These are phyloP conservation scores for Ictidomys tridecemlineatus DNA, from an alignment of 2,113 vertebrate species.

Conservation along the genomic window DNA sequence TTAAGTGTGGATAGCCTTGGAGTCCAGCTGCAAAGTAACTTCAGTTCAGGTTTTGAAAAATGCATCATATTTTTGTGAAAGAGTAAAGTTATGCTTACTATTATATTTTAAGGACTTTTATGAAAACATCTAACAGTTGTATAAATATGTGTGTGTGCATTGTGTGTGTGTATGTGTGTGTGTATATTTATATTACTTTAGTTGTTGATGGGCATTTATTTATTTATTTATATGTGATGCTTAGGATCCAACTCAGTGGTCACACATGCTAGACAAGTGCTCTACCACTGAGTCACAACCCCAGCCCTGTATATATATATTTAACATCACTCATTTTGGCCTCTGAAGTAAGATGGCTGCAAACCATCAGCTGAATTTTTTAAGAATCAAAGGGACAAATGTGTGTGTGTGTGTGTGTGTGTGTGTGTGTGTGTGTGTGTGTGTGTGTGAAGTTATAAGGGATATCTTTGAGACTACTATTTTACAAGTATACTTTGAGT, in stretches of 20 bases:
- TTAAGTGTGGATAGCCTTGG: not conserved
- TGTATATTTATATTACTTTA: too few species aligned
- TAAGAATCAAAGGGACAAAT: not conserved
- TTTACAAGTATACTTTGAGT: not conserved
- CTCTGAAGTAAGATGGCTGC: not conserved
- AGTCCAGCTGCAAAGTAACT: not conserved
- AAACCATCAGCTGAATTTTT: constrained; percentile 18
- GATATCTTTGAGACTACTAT: not conserved
- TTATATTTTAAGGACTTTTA: not conserved
- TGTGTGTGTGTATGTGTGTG: too few species aligned
- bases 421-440: too few species aligned
- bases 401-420: not conserved
- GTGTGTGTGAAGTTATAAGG: not conserved
- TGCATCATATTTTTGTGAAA: not conserved
- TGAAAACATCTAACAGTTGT: not conserved
- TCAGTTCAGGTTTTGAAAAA: constrained; percentile 16
- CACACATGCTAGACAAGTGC: too few species aligned
- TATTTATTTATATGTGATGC: too few species aligned
- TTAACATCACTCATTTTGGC: not conserved
- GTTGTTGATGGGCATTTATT: too few species aligned
- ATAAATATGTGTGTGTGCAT: too few species aligned
- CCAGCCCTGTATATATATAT: too few species aligned
- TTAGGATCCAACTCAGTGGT: too few species aligned
- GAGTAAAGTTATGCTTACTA: not conserved
- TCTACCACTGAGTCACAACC: too few species aligned